These are phyloP conservation scores for Tachycineta bicolor DNA, from an alignment of 2,113 vertebrate genomes.

Conservation along the genomic window DNA sequence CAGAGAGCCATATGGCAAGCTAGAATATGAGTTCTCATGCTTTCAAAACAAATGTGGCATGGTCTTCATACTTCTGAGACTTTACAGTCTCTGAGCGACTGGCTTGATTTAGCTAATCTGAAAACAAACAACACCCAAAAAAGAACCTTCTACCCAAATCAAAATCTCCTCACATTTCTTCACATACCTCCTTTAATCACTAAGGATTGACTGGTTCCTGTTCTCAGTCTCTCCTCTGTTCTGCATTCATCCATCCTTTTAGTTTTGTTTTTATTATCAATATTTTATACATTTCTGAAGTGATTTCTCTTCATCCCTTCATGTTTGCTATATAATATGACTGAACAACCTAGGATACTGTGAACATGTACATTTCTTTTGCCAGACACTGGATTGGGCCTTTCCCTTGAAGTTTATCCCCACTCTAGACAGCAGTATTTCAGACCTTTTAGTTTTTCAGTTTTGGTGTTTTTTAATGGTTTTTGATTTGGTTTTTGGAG, in stretches of 20 bases:
- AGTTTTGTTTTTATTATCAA: background rate
- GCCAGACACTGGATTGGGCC: background rate
- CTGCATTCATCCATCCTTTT: background rate
- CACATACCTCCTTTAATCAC: background rate
- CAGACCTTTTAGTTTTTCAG: background rate
- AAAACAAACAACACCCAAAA: background rate
- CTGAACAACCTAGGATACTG: background rate
- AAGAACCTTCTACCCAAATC: background rate
- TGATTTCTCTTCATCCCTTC: background rate
- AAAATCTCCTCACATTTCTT: background rate
- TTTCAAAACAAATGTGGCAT: background rate
- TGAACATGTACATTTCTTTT: background rate
- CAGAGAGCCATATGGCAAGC: accelerated
- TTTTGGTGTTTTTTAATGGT: background rate
- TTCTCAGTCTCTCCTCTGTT: background rate
- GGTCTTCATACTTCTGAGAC: background rate
- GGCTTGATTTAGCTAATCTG: background rate
- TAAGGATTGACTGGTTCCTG: background rate
- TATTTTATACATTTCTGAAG: constrained; percentile 5
- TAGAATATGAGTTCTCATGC: background rate
- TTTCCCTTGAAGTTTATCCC: background rate
- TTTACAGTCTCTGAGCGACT: background rate
- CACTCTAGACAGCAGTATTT: background rate
- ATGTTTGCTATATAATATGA: background rate
- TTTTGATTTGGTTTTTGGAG: background rate